phyloP scores from a whole-genome alignment of 2,888 invertebrate species.

The Drosophila prolongata region DNA sequence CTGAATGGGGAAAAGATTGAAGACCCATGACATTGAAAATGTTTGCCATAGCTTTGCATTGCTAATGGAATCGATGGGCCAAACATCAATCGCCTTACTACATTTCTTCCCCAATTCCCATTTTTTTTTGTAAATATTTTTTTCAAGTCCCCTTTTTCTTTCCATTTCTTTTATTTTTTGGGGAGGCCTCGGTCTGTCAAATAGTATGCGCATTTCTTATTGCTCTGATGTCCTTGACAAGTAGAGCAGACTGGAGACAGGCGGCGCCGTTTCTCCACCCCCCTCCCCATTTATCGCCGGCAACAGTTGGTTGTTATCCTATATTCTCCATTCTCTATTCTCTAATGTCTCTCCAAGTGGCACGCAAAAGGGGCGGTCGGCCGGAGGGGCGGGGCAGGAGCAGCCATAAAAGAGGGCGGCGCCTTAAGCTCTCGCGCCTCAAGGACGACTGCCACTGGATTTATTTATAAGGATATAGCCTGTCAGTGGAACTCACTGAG shows the following conservation, averaged over 20 bases:
- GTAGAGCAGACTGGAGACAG: slow-evolving; percentile 64
- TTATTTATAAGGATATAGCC: slow-evolving; percentile 29
- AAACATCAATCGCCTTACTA: slow-evolving; percentile 23
- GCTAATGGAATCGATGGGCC: slow-evolving; percentile 45
- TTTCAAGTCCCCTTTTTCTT: neutral
- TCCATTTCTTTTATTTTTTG: neutral
- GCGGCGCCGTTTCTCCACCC: slow-evolving; percentile 56
- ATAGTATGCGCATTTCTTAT: slow-evolving; percentile 71
- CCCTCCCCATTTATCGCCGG: slow-evolving; percentile 23
- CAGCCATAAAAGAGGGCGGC: slow-evolving; percentile 34
- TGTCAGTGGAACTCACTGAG: slow-evolving; percentile 5
- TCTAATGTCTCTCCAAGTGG: slow-evolving; percentile 4
- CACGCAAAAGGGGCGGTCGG: neutral
- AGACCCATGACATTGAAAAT: slow-evolving; percentile 71
- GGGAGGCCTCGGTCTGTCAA: slow-evolving; percentile 3
- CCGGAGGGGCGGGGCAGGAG: neutral
- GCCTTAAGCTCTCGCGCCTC: slow-evolving; percentile 10
- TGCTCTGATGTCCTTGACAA: slow-evolving; percentile 63
- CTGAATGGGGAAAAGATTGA: slow-evolving; percentile 25
- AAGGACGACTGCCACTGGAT: slow-evolving; percentile 25
- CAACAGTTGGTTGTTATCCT: slow-evolving; percentile 48
- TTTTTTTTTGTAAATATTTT: neutral
- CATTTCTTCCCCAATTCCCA: neutral
- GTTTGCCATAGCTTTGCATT: slow-evolving; percentile 70
- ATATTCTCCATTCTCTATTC: slow-evolving; percentile 7